Evolutionary conservation across 2,888 invertebrate genomes (phyloP), one percentile per base, ranked within the genome.

Genomic region (Caenorhabditis panamensis): DNA sequence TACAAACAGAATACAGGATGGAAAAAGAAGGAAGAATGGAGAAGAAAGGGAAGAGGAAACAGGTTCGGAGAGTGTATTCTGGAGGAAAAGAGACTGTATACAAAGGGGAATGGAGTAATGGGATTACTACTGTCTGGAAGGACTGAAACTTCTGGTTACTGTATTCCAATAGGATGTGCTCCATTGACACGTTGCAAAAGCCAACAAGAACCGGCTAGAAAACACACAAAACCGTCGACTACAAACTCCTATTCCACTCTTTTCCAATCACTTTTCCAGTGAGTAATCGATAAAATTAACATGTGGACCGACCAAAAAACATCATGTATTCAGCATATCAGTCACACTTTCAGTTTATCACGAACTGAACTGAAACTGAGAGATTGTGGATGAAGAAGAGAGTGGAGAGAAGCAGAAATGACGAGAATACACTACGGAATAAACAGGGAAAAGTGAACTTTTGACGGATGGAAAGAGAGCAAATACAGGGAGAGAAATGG

Each of bases 61-160:
- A 44, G 54, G 66, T 78, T 71, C 26, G 26, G 61, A 41, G 31
- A n/a, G n/a, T 18, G 37, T 49, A 28, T 66, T 66, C 54, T 66
- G 41, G 44, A 44, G 54, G 49, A 28, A 49, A 22, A 20, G 22
- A 49, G 49, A 20, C 6, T n/a, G n/a, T n/a, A n/a, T n/a, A n/a
- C n/a, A 20, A 49, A 26, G 51, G 24, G 13, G 51, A 24, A 9
- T 4, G 9, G 47, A 47, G 11, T 41, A 16, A 16, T 31, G 41
- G 41, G 41, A 41, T 41, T 41, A 41, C 41, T 41, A 13, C 41
- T 16, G 41, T 41, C 41, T 41, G 41, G 41, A 41, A 41, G 41
- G 16, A 31, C 31, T 31, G 31, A 31, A 31, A 31, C 31, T 31
- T n/a, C n/a, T n/a, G n/a, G n/a, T n/a, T n/a, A n/a, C n/a, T n/a